Conservation (phyloP, 2,888 invertebrate species). For the Macrosiphum euphorbiae region DNA sequence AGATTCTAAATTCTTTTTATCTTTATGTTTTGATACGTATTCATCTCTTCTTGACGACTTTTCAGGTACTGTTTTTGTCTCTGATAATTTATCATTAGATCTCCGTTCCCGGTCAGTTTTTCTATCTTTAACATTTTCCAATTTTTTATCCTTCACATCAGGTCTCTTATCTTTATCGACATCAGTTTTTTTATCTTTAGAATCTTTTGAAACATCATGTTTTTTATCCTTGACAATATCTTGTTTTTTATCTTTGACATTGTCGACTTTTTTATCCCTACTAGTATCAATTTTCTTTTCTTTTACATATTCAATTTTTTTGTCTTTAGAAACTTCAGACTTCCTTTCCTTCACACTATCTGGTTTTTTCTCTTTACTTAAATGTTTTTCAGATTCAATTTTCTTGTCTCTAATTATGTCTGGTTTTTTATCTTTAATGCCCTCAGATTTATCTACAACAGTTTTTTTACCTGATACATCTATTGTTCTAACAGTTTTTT, state of each 20-base stretch:
- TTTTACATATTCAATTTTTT: conserved; percentile 37
- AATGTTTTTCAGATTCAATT: conserved; percentile 70
- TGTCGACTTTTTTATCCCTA: conserved; percentile 45
- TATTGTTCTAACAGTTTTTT: conserved; percentile 79
- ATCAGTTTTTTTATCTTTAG: conserved; percentile 50
- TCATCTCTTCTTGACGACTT: conserved; percentile 36
- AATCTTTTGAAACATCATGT: conserved; percentile 44
- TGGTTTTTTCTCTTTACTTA: conserved; percentile 65
- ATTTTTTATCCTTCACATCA: conserved; percentile 65
- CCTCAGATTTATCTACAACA: conserved; percentile 31
- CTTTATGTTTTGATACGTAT: background rate
- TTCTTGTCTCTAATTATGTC: conserved; percentile 69
- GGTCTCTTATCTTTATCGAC: conserved; percentile 62
- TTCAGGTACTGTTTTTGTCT: background rate
- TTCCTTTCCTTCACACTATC: conserved; percentile 58
- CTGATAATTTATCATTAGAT: conserved; percentile 56
- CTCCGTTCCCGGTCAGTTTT: conserved; percentile 56
- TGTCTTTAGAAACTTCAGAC: conserved; percentile 59
- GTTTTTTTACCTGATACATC: conserved; percentile 64
- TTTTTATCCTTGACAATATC: conserved; percentile 62
- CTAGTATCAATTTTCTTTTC: conserved; percentile 63
- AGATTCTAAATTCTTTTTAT: conserved; percentile 45
- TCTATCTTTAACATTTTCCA: conserved; percentile 60
- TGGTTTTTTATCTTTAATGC: conserved; percentile 39
- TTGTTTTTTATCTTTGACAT: conserved; percentile 57